phyloP scores from a whole-genome alignment of 2,797 vertebrate species.

The Dallia pectoralis region DNA sequence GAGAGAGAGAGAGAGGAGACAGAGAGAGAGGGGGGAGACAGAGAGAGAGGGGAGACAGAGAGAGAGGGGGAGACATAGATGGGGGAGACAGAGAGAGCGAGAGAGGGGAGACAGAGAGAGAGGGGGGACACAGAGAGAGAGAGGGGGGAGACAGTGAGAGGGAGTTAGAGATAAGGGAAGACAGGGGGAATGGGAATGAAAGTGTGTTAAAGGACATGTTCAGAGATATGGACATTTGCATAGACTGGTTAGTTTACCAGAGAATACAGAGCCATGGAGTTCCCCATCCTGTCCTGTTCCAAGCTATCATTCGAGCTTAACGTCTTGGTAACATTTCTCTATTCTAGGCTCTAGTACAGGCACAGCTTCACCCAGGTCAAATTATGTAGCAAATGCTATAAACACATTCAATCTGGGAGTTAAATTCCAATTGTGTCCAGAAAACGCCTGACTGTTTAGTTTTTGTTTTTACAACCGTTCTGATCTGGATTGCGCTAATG shows the following conservation, averaged over 20 bases:
- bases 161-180: background rate
- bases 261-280: too few relatives aligned
- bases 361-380: slow-evolving; percentile 10
- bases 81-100: background rate
- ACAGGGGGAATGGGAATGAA: background rate
- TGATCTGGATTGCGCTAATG: background rate
- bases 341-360: background rate
- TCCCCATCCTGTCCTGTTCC: slow-evolving; percentile 6
- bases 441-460: too few relatives aligned
- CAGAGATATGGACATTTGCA: background rate
- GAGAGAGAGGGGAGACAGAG: background rate
- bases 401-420: too few relatives aligned
- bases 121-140: background rate
- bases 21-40: background rate
- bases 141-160: background rate
- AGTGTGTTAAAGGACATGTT: background rate
- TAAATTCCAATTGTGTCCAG: too few relatives aligned
- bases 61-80: background rate
- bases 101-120: background rate
- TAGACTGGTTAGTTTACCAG: background rate
- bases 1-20: too few relatives aligned
- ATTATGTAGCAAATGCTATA: too few relatives aligned
- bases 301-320: slow-evolving; percentile 26
- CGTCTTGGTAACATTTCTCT: slow-evolving; percentile 25
- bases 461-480: too few relatives aligned